These are phyloP conservation scores for Steatocranus sp. DNA, from an alignment of 2,797 vertebrate species.

Conservation along the genomic window DNA sequence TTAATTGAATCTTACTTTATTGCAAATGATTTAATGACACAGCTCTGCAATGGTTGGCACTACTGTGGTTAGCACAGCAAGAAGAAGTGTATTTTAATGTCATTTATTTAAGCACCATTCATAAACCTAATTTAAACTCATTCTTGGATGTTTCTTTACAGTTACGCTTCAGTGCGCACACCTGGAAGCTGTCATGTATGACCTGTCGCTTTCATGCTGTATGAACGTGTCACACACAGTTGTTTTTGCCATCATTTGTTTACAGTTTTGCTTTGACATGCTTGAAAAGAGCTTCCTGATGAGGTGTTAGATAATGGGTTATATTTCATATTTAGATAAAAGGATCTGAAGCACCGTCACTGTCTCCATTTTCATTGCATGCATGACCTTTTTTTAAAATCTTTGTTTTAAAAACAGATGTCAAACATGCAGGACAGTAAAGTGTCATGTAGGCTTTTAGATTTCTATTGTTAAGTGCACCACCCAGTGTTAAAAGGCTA, in stretches of 20 bases:
- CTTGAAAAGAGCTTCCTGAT: neutral
- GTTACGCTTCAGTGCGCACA: neutral
- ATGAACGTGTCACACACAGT: neutral
- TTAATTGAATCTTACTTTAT: neutral
- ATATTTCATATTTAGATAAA: neutral
- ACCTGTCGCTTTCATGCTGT: neutral
- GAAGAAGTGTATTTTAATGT: neutral
- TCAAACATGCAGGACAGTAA: neutral
- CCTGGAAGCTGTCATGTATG: slow-evolving; percentile 4
- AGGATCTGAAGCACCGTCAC: neutral
- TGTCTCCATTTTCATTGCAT: neutral
- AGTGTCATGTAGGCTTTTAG: neutral
- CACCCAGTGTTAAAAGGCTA: slow-evolving; percentile 3
- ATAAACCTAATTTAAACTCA: neutral
- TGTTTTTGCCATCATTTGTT: slow-evolving; percentile 12
- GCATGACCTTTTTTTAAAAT: neutral
- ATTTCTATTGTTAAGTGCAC: neutral
- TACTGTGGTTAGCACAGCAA: neutral
- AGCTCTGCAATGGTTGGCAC: neutral
- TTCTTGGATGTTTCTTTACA: neutral
- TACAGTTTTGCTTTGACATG: slow-evolving; percentile 17
- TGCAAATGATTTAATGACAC: neutral
- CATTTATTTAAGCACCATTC: neutral
- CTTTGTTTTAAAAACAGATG: neutral
- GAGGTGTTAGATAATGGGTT: neutral